Conservation (phyloP, 1,140 invertebrate species). For the Prorops nasuta region DNA sequence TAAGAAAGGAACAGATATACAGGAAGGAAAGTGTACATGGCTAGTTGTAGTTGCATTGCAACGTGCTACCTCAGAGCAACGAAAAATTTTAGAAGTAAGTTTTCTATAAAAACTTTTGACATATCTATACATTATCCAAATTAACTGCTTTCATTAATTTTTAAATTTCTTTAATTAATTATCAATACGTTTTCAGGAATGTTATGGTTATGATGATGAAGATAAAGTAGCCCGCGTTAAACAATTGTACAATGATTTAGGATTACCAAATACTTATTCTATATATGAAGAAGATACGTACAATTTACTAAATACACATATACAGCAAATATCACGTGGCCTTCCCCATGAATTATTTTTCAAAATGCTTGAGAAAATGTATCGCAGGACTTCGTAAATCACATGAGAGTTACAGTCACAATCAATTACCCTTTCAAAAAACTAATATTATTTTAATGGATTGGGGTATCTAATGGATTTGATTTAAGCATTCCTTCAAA, state of each 20-base stretch:
- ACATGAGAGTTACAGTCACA: background rate
- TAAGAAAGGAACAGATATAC: constrained; percentile 89
- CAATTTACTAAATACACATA: constrained; percentile 78
- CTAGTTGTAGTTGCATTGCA: constrained; percentile 86
- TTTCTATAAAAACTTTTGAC: background rate
- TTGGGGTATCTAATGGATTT: too few relatives aligned
- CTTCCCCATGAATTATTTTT: constrained; percentile 82
- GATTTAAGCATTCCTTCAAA: too few relatives aligned
- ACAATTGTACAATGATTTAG: constrained; percentile 77
- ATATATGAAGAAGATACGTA: constrained; percentile 86
- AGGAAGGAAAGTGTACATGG: constrained; percentile 97
- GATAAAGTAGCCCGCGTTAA: constrained; percentile 73
- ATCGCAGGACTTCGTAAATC: constrained; percentile 63
- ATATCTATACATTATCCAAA: background rate
- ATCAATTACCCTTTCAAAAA: too few relatives aligned
- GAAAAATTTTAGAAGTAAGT: constrained; percentile 67
- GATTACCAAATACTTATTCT: constrained; percentile 73
- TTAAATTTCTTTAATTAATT: constrained; percentile 5
- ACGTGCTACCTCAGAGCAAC: constrained; percentile 71
- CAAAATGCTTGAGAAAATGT: constrained; percentile 79
- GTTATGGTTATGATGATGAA: constrained; percentile 73
- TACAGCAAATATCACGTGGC: constrained; percentile 80
- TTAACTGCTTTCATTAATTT: background rate
- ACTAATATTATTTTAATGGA: too few relatives aligned
- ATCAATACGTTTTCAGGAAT: constrained; percentile 59